A percentile compares a stretch with the other conserved stretches of the same genome.
Conservation (phyloP, 1,140 invertebrate species). For the Pseudobourletiella spinata region DNA sequence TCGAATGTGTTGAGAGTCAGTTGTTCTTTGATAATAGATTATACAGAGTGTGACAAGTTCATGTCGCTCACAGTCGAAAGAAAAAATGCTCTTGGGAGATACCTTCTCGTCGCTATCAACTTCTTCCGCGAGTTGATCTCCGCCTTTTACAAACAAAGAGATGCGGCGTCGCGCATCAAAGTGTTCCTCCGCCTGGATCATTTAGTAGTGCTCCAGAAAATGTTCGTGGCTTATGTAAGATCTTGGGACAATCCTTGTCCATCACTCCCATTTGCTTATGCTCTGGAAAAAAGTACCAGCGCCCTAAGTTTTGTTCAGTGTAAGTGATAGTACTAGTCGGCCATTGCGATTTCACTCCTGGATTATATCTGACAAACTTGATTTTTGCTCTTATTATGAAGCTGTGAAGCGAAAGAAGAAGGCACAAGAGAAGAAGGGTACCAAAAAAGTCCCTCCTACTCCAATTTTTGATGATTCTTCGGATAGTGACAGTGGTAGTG, state of each 20-base stretch:
- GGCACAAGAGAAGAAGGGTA: background rate
- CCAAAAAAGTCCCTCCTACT: slow-evolving; percentile 7
- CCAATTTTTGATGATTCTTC: background rate
- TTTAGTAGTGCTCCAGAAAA: slow-evolving; percentile 20
- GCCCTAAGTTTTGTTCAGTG: background rate
- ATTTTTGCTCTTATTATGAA: background rate
- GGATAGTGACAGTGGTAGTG: slow-evolving; percentile 4
- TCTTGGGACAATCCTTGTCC: slow-evolving; percentile 10
- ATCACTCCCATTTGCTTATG: slow-evolving; percentile 22
- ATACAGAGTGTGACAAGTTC: slow-evolving; percentile 10
- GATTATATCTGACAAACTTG: background rate
- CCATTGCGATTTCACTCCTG: background rate
- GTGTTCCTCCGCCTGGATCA: slow-evolving; percentile 24
- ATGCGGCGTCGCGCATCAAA: slow-evolving; percentile 18
- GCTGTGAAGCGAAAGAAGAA: background rate
- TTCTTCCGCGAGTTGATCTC: slow-evolving; percentile 30
- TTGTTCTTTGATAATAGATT: slow-evolving; percentile 9
- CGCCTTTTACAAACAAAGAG: slow-evolving; percentile 16
- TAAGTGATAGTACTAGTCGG: background rate
- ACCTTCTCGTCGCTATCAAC: slow-evolving; percentile 28
- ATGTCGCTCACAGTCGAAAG: background rate
- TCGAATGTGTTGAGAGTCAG: background rate
- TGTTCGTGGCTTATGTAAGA: background rate
- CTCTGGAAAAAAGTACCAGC: background rate
- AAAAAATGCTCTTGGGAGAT: slow-evolving; percentile 12